Base-by-base conservation (phyloP, 2,888 invertebrate genomes). In the Seira musarum region DNA sequence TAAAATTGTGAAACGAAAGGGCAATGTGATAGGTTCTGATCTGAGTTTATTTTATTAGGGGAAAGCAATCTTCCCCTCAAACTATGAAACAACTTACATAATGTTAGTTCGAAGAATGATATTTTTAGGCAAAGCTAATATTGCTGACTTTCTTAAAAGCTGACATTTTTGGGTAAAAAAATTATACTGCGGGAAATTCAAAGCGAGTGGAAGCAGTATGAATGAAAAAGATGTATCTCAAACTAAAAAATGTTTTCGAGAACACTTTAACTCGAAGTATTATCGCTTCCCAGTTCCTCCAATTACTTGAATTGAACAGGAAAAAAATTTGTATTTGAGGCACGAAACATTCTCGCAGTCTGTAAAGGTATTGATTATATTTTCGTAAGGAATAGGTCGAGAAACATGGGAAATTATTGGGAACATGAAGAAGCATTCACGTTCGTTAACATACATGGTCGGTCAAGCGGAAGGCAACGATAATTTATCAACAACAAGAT, bases 401-500 rank as follows among this genome's bases (percentile, higher is more conserved):
- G 40, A 40, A 8, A 40, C 5, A 40, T 40, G 40, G 13, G 40
- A 40, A 40, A 40, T 40, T 13, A 40, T 40, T 40, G 40, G 40
- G 40, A 40, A 13, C 40, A 40, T 40, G 40, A 40, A 40, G n/a
- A n/a, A n/a, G 13, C 13, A 40, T 40, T 40, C 6, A 24, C n/a
- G 8, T 22, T 22, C 64, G 24, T 64, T 15, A 64, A 1, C 64
- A 64, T 64, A 64, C 24, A 8, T 40, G 40, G 40, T 13, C 40
- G 40, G 13, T 13, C 40, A 40, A 8, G 40, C 13, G 40, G 13
- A 40, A 64, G 24, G 13, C 25, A 22, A 65, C 19, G n/a, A 65
- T 65, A 65, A 65, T 15, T 65, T 30, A n/a, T 35, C 65, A 35
- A 19, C 65, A 35, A 40, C 6, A 8, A 40, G 65, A 65, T 65